Base-by-base conservation (phyloP, 2,888 invertebrate species). In the Nudaria mundana region DNA sequence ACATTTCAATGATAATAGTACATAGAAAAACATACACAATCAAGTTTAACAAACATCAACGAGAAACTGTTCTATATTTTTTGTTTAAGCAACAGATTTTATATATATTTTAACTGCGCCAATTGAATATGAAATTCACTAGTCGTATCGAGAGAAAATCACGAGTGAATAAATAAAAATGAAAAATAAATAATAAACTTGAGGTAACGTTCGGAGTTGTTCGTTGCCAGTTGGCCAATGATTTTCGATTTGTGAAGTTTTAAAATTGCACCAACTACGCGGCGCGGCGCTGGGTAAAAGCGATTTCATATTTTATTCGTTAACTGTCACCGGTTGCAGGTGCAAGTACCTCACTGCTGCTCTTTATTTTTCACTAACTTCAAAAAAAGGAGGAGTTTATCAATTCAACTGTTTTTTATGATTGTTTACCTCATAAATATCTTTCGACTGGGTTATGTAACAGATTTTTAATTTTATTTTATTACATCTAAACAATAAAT, bases 131-230 rank as follows among this genome's bases (percentile, higher is more conserved):
- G 20, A 48, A 58, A 59, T 59, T 60, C 60, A 40, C 48, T 30
- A 37, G 47, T 37, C 48, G 46, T 51, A n/a, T n/a, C n/a, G 41
- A 40, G 30, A 34, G 54, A 38, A 54, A 60, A 56, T 59, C 49
- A 43, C 35, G 50, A 43, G 47, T 51, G 59, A 63, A 64, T 68
- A 66, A 66, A 66, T 63, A 66, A 53, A 62, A 54, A 59, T 57
- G 36, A 53, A 59, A 64, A 63, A 63, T 52, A 63, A 66, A 66
- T 65, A 62, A 67, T 63, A 65, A 63, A 63, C 52, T 56, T n/a
- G 42, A 37, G 31, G 48, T 40, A 48, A 44, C 42, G 53, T 48
- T 42, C 53, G 22, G 48, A 57, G 42, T 56, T 52, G 48, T 38
- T 44, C 50, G 59, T 40, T 26, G 30, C 34, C 50, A 60, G 55